Percentiles rank a stretch among this genome's conserved stretches.
Conservation (phyloP, 2,888 invertebrate species). For the Coelinius sp. region DNA sequence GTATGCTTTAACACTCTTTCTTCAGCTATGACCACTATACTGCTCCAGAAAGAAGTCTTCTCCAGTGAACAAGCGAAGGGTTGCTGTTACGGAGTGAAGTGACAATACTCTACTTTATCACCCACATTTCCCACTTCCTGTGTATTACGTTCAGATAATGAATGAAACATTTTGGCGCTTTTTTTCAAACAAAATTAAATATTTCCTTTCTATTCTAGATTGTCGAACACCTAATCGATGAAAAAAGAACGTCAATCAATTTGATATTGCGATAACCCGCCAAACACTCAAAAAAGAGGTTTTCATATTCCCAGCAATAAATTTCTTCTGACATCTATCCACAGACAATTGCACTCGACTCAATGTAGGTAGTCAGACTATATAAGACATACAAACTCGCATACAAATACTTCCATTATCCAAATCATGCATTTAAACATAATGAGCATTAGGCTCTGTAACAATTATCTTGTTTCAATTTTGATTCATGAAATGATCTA, state of each 20-base stretch:
- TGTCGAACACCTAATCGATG: not conserved
- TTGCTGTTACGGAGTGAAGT: constrained; percentile 1
- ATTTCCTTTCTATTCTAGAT: not conserved
- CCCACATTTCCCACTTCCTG: not conserved
- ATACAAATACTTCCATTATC: not conserved
- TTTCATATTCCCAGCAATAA: not conserved
- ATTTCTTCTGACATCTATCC: too few relatives aligned
- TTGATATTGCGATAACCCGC: too few relatives aligned
- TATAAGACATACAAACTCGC: not conserved
- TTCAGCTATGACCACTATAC: constrained; percentile 16
- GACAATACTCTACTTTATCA: not conserved
- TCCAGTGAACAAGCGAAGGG: constrained; percentile 11
- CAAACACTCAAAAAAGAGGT: too few relatives aligned
- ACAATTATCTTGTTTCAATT: not conserved
- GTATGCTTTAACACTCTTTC: constrained; percentile 5
- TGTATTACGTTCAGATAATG: not conserved
- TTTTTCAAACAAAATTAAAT: not conserved
- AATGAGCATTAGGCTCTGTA: not conserved
- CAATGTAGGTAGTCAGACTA: too few relatives aligned
- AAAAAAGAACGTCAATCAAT: not conserved
- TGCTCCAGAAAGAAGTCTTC: constrained; percentile 29
- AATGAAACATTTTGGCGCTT: not conserved
- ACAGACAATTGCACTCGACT: too few relatives aligned
- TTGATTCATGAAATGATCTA: constrained; percentile 50
- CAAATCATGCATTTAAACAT: not conserved